Percentiles rank a stretch among this genome's conserved stretches.
Evolutionary conservation across 2,888 invertebrate genomes (phyloP).

Genomic region (Heterodera filipjevi): DNA sequence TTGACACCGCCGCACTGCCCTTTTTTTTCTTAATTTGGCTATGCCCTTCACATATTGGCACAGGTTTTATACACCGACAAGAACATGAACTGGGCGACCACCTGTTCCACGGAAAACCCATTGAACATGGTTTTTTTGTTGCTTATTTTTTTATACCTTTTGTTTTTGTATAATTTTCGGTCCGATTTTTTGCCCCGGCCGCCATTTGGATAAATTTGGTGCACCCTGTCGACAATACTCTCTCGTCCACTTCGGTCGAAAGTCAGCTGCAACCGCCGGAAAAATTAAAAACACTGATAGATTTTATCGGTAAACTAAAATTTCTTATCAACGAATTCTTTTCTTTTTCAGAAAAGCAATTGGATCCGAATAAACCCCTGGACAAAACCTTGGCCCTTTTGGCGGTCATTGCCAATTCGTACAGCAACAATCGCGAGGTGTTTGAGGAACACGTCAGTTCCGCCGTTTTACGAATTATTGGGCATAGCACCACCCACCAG

Average conservation of each 20-base stretch:
- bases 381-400: conserved; percentile 44
- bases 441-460: conserved; percentile 39
- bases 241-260: background rate
- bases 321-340: background rate
- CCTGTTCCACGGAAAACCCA: conserved; percentile 26
- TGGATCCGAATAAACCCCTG: conserved; percentile 36
- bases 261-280: conserved; percentile 31
- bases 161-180: conserved; percentile 11
- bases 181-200: conserved; percentile 49
- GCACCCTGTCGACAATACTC: background rate
- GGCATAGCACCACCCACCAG: conserved; percentile 6
- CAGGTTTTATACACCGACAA: conserved; percentile 43
- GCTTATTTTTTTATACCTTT: background rate
- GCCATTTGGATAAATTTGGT: conserved; percentile 46
- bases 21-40: background rate
- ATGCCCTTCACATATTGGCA: background rate
- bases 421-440: conserved; percentile 42
- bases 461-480: conserved; percentile 36
- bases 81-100: conserved; percentile 20
- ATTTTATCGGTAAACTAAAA: conserved; percentile 14
- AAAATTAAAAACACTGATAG: conserved; percentile 21
- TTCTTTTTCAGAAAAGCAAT: conserved; percentile 32
- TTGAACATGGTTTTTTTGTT: conserved; percentile 27
- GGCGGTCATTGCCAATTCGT: conserved; percentile 56
- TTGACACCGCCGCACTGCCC: no score